Percentiles rank a stretch among this genome's conserved stretches.
These are phyloP conservation scores for Pammene aurita DNA, from an alignment of 2,888 invertebrate species.

Conservation along the genomic window DNA sequence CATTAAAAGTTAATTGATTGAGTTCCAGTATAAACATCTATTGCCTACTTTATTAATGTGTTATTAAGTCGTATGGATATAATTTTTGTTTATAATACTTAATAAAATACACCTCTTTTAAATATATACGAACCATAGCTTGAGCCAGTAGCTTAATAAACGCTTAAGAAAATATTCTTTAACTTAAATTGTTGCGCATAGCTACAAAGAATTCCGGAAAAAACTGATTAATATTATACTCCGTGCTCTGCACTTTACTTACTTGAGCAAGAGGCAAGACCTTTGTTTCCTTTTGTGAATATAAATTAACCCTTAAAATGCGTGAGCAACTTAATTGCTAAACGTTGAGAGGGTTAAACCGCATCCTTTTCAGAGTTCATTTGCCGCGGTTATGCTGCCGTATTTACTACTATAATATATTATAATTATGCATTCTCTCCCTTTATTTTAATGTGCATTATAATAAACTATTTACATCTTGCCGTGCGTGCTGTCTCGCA, in stretches of 20 bases:
- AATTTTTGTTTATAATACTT: too few species aligned
- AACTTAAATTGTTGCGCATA: too few species aligned
- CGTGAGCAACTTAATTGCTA: background rate
- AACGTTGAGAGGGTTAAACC: background rate
- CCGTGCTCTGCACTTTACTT: slow-evolving; percentile 4
- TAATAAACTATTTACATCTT: too few species aligned
- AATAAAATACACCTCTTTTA: too few species aligned
- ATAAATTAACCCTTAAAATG: slow-evolving; percentile 3
- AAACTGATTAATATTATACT: background rate
- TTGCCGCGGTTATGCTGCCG: background rate
- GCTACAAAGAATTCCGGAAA: background rate
- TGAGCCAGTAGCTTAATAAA: too few species aligned
- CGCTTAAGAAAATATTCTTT: too few species aligned
- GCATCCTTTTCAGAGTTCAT: background rate
- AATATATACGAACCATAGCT: too few species aligned
- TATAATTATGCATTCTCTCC: background rate
- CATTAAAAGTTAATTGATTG: too few species aligned
- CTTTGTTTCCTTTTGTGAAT: slow-evolving; percentile 13
- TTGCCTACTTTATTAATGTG: too few species aligned
- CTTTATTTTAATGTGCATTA: background rate
- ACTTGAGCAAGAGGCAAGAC: background rate
- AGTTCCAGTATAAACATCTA: too few species aligned
- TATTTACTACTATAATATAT: background rate
- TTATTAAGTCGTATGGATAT: too few species aligned
- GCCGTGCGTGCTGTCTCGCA: too few species aligned